Percentiles rank a stretch among this genome's conserved stretches.
These are phyloP conservation scores for Dicranocentrus wangi DNA, from an alignment of 2,888 invertebrate genomes.

Conservation along the genomic window DNA sequence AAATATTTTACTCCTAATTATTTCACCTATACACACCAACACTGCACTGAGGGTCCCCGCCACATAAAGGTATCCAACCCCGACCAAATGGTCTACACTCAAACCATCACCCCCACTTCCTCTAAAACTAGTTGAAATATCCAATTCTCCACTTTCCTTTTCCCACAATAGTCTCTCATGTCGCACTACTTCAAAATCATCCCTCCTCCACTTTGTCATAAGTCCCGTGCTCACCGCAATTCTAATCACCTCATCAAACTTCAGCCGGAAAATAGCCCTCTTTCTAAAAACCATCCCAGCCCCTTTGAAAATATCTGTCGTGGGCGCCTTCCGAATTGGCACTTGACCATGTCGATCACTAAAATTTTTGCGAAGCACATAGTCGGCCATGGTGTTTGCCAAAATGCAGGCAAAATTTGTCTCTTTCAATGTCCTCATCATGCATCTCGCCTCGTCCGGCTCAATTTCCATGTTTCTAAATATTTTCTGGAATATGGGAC, in stretches of 20 bases:
- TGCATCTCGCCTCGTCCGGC: background rate
- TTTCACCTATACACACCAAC: no score
- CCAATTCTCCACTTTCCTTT: no score
- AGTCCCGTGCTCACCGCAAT: conserved; percentile 34
- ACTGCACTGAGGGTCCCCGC: no score
- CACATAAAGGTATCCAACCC: no score
- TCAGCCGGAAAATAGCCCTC: conserved; percentile 16
- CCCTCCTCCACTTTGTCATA: conserved; percentile 28
- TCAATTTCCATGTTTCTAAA: conserved; percentile 49
- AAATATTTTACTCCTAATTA: no score
- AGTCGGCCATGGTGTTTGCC: background rate
- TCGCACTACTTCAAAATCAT: conserved; percentile 22
- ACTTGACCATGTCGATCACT: background rate
- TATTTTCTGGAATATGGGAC: conserved; percentile 47
- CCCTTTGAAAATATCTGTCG: background rate
- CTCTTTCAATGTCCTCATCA: background rate
- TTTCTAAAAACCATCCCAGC: background rate
- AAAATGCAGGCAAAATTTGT: background rate
- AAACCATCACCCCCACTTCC: no score
- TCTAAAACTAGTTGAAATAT: no score
- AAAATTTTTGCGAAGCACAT: background rate
- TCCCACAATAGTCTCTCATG: conserved; percentile 32
- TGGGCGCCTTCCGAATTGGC: background rate
- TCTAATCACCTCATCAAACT: conserved; percentile 33
- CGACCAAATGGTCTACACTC: no score